These are phyloP conservation scores for Ostrea denselamellosa DNA, from an alignment of 1,140 invertebrate genomes.

Conservation along the genomic window DNA sequence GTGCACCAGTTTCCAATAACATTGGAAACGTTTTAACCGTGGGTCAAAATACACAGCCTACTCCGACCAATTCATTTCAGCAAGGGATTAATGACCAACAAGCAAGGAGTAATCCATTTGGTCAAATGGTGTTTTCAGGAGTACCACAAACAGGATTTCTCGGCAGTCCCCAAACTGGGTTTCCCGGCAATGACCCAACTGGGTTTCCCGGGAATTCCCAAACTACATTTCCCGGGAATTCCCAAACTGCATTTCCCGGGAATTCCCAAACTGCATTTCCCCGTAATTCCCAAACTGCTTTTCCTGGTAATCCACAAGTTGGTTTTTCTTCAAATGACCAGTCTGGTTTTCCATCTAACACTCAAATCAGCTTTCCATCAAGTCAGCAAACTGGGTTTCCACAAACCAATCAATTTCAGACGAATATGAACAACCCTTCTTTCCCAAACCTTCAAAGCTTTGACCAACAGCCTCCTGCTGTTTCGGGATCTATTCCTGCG, in stretches of 20 bases:
- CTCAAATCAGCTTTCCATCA: conserved; percentile 3
- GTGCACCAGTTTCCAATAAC: neutral
- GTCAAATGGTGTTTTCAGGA: neutral
- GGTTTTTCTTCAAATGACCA: neutral
- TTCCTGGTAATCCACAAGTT: neutral
- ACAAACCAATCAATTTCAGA: conserved; percentile 3
- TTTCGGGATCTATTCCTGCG: neutral
- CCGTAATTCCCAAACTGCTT: neutral
- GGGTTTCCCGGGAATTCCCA: neutral
- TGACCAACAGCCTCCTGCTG: neutral
- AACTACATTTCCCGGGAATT: neutral
- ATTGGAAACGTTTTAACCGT: neutral
- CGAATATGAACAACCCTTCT: neutral
- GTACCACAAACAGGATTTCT: neutral
- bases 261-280: neutral
- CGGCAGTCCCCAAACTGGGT: neutral
- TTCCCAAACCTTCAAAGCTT: neutral
- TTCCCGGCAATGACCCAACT: neutral
- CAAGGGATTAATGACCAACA: neutral
- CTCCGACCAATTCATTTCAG: neutral
- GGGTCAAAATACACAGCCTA: conserved; percentile 3
- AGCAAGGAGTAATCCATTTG: neutral
- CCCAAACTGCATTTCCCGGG: neutral
- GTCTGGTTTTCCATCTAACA: conserved; percentile 2
- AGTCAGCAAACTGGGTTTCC: conserved; percentile 16